Conservation (phyloP, 2,113 vertebrate genomes). For the Rhea pennata region DNA sequence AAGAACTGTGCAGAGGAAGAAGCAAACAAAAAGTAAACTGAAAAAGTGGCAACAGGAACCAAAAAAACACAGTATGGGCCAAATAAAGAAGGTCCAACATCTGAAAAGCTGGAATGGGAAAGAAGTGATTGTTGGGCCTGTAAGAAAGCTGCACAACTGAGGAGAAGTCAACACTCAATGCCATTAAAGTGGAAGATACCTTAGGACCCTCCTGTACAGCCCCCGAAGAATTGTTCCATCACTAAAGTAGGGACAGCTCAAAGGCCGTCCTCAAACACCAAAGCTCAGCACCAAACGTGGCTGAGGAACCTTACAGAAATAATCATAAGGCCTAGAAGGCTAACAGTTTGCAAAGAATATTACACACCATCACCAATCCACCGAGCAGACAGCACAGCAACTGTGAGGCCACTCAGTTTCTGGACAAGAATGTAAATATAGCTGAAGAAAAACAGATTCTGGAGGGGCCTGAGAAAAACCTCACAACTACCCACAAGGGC, state of each 20-base stretch:
- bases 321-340: no score
- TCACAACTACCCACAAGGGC: not conserved
- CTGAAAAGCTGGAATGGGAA: not conserved
- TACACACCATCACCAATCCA: not conserved
- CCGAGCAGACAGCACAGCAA: fast-evolving
- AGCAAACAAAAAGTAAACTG: not conserved
- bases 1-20: not conserved
- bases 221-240: not conserved
- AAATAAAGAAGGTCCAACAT: not conserved
- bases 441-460: not conserved
- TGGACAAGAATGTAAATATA: not conserved
- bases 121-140: not conserved
- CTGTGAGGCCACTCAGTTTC: no score
- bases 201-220: not conserved
- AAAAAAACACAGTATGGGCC: not conserved
- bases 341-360: not conserved
- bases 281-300: not conserved
- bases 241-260: not conserved
- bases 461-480: not conserved
- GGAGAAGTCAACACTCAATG: not conserved
- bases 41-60: not conserved
- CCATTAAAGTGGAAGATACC: not conserved
- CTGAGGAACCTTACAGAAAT: not conserved
- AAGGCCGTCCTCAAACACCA: not conserved
- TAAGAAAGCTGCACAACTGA: not conserved